Evolutionary conservation across 2,797 vertebrate genomes (phyloP), one percentile per base, ranked within the genome.

Genomic region (Anguilla obscura): DNA sequence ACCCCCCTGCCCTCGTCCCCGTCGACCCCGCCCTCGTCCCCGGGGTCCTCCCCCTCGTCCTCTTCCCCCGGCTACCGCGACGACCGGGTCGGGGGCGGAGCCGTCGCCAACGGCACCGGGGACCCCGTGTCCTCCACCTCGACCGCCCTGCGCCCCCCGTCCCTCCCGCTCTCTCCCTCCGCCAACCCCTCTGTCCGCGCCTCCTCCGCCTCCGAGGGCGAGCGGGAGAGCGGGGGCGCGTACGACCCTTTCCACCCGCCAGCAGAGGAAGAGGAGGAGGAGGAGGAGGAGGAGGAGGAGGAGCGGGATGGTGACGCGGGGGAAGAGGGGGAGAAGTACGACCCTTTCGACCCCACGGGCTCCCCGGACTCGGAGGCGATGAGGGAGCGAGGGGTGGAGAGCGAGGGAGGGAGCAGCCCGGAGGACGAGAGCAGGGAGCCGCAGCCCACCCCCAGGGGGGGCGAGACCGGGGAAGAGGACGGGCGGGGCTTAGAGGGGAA

Each of bases 261-360:
- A 7, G 98, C 97, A 0, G 97, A 97, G 60, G 93, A 94, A 71
- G 93, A 93, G 16, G 92, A 91, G 18, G 91, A 93, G 60, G 93
- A 92, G 30, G 93, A 93, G 16, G 92, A 91, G 18, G 91, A 93
- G 60, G 93, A 92, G 30, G 93, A 92, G 12, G 93, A 93, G n/a
- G 89, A 92, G 45, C 93, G 94, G 30, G 93, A 93, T 21, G 90
- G 94, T 0, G 95, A 90, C 0, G 95, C 95, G 3, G 96, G 94
- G 1, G 92, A 92, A 1, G 96, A 97, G 0, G 97, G 96, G 66
- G 97, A 99, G 90, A 99, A 98, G 87, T 99, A 99, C n/a, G 98
- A 99, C 90, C 98, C 98, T 0, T 99, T 99, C 84, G 97, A 98
- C 85, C 98, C 98, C n/a, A 99, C 98, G 0, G 98, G 97, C 66